Base-by-base conservation (phyloP, 2,797 vertebrate genomes). In the Malurus leucopterus region DNA sequence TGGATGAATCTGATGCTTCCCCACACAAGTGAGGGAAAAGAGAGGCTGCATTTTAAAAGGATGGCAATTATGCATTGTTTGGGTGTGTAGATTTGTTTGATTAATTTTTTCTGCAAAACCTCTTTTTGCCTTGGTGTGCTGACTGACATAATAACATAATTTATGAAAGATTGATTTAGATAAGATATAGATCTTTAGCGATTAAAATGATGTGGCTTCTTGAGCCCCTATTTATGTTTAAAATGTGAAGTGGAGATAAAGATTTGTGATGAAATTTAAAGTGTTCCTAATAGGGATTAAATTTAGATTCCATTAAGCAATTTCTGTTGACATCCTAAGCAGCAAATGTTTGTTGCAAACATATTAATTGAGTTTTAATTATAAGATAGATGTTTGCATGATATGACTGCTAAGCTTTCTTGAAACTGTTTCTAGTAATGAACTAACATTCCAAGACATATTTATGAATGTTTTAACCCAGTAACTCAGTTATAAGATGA, bases 281-380 rank as follows among this genome's bases (percentile, higher is more conserved):
- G 67, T 87, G 50, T 87, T 95, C 30, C 68, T 74, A 89, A 91
- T 83, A 93, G 23, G 13, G 29, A 82, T 88, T 77, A 86, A 59
- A 92, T 89, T 72, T 89, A 73, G 70, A 78, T 88, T 95, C 70
- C 86, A 86, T 63, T 78, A 81, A 13, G n/a, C 36, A 94, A 81
- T 92, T 93, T 92, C 71, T 82, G 57, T 61, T 53, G 88, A 91
- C 81, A 88, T 76, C 49, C 68, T 84, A 87, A 73, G 78, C n/a
- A 83, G 70, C 29, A 92, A 96, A 89, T 87, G 30, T 70, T 62
- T 92, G 62, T 91, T 92, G 74, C 65, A 95, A 94, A 93, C 70
- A 92, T 83, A 80, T 94, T 94, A 95, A 95, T 91, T 90, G 73
- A 85, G 78, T 68, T 94, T 92, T 95, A 95, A 95, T 95, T 94